Conservation (phyloP, 1,140 invertebrate species). For the Macrosteles quadrilineatus region DNA sequence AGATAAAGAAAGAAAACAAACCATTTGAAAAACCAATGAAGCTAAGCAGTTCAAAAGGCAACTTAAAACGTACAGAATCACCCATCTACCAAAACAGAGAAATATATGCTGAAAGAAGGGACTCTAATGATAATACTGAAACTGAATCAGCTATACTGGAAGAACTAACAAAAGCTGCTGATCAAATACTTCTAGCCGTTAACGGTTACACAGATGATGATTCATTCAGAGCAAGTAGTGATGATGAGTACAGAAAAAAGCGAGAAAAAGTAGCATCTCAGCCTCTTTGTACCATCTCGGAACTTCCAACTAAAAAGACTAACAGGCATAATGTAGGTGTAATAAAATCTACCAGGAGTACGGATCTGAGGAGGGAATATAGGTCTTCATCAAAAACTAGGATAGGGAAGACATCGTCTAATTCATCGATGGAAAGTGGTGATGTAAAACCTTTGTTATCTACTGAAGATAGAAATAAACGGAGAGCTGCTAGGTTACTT, state of each 20-base stretch:
- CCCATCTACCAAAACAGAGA: conserved; percentile 32
- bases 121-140: conserved; percentile 18
- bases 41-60: background rate
- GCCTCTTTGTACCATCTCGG: conserved; percentile 51
- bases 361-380: conserved; percentile 29
- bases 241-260: conserved; percentile 43
- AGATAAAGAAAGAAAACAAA: conserved; percentile 4
- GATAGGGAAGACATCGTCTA: conserved; percentile 45
- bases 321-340: conserved; percentile 40
- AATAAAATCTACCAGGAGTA: conserved; percentile 29
- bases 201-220: conserved; percentile 57
- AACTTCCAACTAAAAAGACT: conserved; percentile 47
- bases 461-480: conserved; percentile 39
- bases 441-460: conserved; percentile 27
- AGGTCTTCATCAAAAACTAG: conserved; percentile 39
- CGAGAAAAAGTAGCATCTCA: conserved; percentile 17
- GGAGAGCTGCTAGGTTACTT: conserved; percentile 50
- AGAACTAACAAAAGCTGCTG: conserved; percentile 56
- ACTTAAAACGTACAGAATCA: conserved; percentile 23
- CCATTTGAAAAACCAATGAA: background rate
- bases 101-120: conserved; percentile 19
- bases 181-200: conserved; percentile 55
- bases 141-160: conserved; percentile 51
- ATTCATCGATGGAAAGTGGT: conserved; percentile 52
- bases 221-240: conserved; percentile 42